A percentile compares a stretch with the other conserved stretches of the same genome.
These are phyloP conservation scores for Camelus bactrianus DNA, from an alignment of 2,113 vertebrate genomes.

Conservation along the genomic window DNA sequence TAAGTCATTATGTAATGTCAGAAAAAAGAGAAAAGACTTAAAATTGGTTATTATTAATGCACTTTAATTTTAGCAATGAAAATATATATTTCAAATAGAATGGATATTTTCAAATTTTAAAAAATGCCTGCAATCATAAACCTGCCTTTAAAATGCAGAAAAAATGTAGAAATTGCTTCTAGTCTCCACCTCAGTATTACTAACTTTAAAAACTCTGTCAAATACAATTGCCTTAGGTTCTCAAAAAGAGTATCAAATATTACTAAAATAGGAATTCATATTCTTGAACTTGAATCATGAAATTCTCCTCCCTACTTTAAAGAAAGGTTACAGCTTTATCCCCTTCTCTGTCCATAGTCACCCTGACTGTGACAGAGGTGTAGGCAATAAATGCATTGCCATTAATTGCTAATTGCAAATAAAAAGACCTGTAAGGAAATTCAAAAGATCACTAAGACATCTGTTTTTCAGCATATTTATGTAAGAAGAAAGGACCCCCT, in stretches of 20 bases:
- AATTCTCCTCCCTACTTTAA: background rate
- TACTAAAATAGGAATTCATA: background rate
- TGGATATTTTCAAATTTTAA: background rate
- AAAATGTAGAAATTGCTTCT: background rate
- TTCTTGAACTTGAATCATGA: background rate
- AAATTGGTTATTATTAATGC: background rate
- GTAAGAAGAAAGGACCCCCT: background rate
- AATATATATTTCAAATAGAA: conserved; percentile 37
- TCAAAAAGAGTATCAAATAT: background rate
- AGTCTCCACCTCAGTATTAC: background rate
- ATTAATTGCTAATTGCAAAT: background rate
- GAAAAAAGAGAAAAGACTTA: background rate
- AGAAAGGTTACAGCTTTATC: background rate
- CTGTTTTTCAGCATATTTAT: background rate
- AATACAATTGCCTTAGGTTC: background rate
- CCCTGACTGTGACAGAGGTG: background rate
- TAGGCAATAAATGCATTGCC: background rate
- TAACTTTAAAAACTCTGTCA: background rate
- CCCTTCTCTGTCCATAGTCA: background rate
- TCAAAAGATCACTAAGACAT: background rate
- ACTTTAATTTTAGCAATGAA: background rate
- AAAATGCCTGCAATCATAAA: background rate
- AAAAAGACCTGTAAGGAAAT: background rate
- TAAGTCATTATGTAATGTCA: background rate
- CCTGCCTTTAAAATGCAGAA: background rate